Base-by-base conservation (phyloP, 2,888 invertebrate genomes). In the Drosophila formosana region DNA sequence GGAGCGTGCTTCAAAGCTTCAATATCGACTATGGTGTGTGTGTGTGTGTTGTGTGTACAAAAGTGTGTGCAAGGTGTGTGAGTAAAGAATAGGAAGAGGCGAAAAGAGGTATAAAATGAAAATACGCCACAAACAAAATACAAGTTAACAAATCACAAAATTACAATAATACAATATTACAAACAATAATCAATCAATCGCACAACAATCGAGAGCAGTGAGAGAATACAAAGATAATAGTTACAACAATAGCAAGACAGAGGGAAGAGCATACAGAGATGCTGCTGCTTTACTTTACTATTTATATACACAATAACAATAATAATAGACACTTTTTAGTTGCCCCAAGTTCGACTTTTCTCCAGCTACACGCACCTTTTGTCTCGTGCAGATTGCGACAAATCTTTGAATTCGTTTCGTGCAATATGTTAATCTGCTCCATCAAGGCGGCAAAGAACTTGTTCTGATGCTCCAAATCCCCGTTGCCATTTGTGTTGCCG, bases 331-430 rank as follows among this genome's bases (percentile, higher is more conserved):
- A 26, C 32, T 3, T 23, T 47, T 2, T 9, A 45, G 30, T 13
- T 7, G 28, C 1, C 7, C 2, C 13, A 7, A 43, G 7, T n/a
- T 53, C 41, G 2, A 18, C 30, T 18, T 5, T 9, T 7, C 41
- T 8, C 13, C 6, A 3, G 7, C 28, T 2, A 18, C 34, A 82
- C 90, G 92, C 93, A 93, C 95, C 95, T 93, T 95, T 95, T 65
- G 96, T 95, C 85, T 96, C 95, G 87, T 95, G 94, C 81, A 96
- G 93, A 90, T 96, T 96, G 90, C 95, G 95, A 87, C 94, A 95
- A 89, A 96, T 94, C 93, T 95, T 95, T 80, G 95, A 94, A 92
- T 96, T 96, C 64, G 94, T 94, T 80, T 95, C 95, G 90, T 96
- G 96, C 80, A 96, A 90, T 60, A 94, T 91, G 85, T 94, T 93